phyloP scores from a whole-genome alignment of 2,888 invertebrate genomes.

The Candidula unifasciata region DNA sequence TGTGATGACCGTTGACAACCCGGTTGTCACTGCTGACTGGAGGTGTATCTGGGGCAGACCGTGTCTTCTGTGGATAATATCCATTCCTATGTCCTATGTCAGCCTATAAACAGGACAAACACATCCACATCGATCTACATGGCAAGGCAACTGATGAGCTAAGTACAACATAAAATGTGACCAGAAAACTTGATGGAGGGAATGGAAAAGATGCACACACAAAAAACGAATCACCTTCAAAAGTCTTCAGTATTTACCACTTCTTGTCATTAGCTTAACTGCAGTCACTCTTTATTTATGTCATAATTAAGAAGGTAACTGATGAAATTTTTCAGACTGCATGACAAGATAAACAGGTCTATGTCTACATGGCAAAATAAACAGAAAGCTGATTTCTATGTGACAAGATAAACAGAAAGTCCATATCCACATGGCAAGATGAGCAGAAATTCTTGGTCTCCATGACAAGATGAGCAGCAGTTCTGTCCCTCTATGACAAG shows the following conservation, averaged over 20 bases:
- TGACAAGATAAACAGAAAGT: too few relatives aligned
- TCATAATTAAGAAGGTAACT: too few relatives aligned
- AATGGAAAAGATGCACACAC: neutral
- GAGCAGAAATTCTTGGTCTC: too few relatives aligned
- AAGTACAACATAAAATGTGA: too few relatives aligned
- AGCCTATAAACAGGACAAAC: slow-evolving; percentile 5
- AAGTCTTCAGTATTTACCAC: too few relatives aligned
- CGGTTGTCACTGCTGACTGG: slow-evolving; percentile 45
- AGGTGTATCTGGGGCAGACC: slow-evolving; percentile 50
- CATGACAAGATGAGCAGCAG: too few relatives aligned
- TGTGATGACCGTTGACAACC: slow-evolving; percentile 34
- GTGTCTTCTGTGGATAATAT: slow-evolving; percentile 47
- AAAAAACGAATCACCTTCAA: neutral
- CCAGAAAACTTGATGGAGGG: too few relatives aligned
- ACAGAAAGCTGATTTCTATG: neutral
- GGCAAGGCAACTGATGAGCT: neutral
- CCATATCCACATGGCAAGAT: too few relatives aligned
- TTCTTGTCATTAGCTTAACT: too few relatives aligned
- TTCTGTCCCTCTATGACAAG: too few relatives aligned
- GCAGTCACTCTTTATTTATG: too few relatives aligned
- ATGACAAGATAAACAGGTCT: neutral
- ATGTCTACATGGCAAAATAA: neutral
- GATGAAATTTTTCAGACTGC: neutral
- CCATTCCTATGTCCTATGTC: slow-evolving; percentile 54
- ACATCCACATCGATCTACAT: neutral